Evolutionary conservation across 35 echinoderm and acorn worm genomes (phyloP), one percentile per base, ranked within the genome.

Genomic region (Acanthaster planci): DNA sequence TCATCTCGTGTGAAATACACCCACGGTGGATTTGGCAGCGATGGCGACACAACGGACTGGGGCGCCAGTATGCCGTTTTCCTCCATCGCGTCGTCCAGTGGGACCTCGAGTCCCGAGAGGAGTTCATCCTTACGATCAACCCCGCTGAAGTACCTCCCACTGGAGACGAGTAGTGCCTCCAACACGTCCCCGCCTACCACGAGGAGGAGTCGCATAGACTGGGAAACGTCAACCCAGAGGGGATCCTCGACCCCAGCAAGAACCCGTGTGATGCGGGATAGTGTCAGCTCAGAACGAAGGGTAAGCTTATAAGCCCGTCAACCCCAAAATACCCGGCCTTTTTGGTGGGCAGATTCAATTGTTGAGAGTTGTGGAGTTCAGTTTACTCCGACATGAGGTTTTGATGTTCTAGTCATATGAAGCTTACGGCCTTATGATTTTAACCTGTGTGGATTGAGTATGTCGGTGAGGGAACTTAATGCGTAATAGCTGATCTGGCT

Each of bases 51-150:
- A 9, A 59, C 51, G 8, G 81, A 83, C 15, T 87, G 51, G 51
- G 76, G 76, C 18, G 51, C 76, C 39, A 78, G 36, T 29, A 38
- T 59, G 39, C 77, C 85, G 1, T 21, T 78, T 10, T 92, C 88
- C 17, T 82, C 90, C 10, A 78, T 78, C 54, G 84, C 84, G 42
- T 89, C 87, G 14, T 92, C 90, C 23, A 92, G 90, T 39, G 90
- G 90, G n/a, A 42, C 84, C 4, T 92, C 90, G 1, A 92, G 77
- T 52, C 90, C 90, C 75, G 90, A 92, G 54, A 57, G 81, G 56
- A 83, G 81, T 38, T 83, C 81, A 1, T 83, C 81, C 7, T 60
- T 83, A 38, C 51, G 31, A 35, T 83, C 81, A 7, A 83, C 81
- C 0, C 81, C 81, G 2, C 53, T 59, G 34, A 53, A 57, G 10